A percentile compares a stretch with the other conserved stretches of the same genome.
phyloP scores from a whole-genome alignment of 2,797 vertebrate genomes.

The Enteromius paludinosus region DNA sequence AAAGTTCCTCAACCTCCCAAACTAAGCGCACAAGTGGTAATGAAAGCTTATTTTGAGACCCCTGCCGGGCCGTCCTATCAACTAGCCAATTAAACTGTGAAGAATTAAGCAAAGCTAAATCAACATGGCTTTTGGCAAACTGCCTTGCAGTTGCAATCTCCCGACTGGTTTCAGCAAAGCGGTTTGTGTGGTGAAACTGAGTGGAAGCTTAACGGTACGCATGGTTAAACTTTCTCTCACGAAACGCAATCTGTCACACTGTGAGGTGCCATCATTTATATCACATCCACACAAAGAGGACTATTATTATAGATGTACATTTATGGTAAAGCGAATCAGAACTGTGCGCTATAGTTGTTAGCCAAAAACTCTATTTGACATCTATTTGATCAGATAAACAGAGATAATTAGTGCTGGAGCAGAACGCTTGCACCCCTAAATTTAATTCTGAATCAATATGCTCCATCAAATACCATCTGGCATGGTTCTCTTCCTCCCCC shows the following conservation, averaged over 20 bases:
- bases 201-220: conserved; percentile 24
- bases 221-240: conserved; percentile 18
- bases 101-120: conserved; percentile 74
- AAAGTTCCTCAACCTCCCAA: conserved; percentile 62
- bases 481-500: conserved; percentile 53
- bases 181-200: conserved; percentile 18
- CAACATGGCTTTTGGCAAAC: conserved; percentile 59
- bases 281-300: conserved; percentile 6
- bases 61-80: conserved; percentile 64
- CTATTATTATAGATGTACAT: neutral
- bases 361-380: conserved; percentile 57
- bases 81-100: conserved; percentile 81
- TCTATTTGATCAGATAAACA: conserved; percentile 62
- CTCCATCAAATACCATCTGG: conserved; percentile 76
- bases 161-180: conserved; percentile 23
- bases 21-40: conserved; percentile 69
- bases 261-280: conserved; percentile 4
- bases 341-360: conserved; percentile 28
- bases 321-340: neutral
- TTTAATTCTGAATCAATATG: conserved; percentile 79
- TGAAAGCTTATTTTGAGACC: conserved; percentile 71
- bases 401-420: conserved; percentile 59
- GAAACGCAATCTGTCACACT: conserved; percentile 10
- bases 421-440: conserved; percentile 67
- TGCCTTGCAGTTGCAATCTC: conserved; percentile 52